Evolutionary conservation across 2,797 vertebrate species (phyloP).

Genomic region (Eulemur rubriventer): DNA sequence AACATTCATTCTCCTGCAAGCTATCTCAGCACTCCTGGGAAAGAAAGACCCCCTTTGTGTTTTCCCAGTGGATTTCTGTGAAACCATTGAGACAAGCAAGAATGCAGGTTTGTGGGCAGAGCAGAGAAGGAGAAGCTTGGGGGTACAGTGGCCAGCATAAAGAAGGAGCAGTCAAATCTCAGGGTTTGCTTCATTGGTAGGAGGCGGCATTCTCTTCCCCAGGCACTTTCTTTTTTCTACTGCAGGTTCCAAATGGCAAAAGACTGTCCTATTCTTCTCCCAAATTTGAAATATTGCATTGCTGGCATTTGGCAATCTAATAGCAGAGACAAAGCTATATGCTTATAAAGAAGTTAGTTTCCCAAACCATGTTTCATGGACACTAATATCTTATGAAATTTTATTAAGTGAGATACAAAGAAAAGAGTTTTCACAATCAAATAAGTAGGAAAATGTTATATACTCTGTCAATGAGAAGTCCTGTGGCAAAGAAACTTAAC

Average conservation of each 20-base stretch:
- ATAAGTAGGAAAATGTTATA: background rate
- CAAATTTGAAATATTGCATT: background rate
- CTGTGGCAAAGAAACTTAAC: background rate
- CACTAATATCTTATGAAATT: background rate
- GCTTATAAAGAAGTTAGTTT: background rate
- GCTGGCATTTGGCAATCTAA: background rate
- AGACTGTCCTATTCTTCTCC: background rate
- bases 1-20: background rate
- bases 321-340: background rate
- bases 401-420: background rate
- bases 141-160: background rate
- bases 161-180: background rate
- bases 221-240: background rate
- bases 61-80: slow-evolving; percentile 27
- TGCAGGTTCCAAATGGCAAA: background rate
- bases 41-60: slow-evolving; percentile 22
- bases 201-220: background rate
- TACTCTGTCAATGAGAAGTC: background rate
- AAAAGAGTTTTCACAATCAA: background rate
- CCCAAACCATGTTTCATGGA: background rate
- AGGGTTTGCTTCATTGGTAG: background rate
- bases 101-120: slow-evolving; percentile 47
- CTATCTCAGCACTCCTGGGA: background rate
- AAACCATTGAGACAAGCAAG: slow-evolving; percentile 14
- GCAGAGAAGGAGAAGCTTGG: background rate